These are phyloP conservation scores for Nothocercus nigrocapillus DNA, from an alignment of 2,113 vertebrate species.

Conservation along the genomic window DNA sequence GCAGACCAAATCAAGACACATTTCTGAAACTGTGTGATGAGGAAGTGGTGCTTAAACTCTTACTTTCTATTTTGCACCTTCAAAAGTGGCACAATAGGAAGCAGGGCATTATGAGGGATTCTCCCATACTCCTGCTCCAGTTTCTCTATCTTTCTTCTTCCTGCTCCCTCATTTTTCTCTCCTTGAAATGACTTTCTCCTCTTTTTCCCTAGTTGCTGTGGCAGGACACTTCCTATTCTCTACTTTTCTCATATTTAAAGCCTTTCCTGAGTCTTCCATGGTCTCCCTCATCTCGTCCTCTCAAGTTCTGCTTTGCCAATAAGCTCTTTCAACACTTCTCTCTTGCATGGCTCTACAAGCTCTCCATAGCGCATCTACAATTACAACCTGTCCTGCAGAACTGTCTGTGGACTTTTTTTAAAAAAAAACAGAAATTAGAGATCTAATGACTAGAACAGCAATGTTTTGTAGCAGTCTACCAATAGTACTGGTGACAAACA, in stretches of 20 bases:
- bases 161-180: background rate
- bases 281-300: background rate
- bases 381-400: background rate
- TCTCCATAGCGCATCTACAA: background rate
- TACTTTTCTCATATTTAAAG: background rate
- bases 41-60: background rate
- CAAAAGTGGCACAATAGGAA: background rate
- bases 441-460: background rate
- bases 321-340: background rate
- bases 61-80: background rate
- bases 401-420: background rate
- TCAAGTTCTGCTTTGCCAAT: background rate
- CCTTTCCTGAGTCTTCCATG: background rate
- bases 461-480: background rate
- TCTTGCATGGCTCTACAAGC: background rate
- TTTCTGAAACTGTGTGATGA: background rate
- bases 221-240: background rate
- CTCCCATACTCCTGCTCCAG: background rate
- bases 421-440: background rate
- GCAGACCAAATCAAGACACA: background rate
- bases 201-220: background rate
- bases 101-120: background rate
- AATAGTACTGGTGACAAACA: background rate
- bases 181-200: background rate
- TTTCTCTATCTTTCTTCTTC: background rate